Percentiles rank a stretch among this genome's conserved stretches.
phyloP scores from a whole-genome alignment of 2,888 invertebrate genomes.

The Phania funesta region DNA sequence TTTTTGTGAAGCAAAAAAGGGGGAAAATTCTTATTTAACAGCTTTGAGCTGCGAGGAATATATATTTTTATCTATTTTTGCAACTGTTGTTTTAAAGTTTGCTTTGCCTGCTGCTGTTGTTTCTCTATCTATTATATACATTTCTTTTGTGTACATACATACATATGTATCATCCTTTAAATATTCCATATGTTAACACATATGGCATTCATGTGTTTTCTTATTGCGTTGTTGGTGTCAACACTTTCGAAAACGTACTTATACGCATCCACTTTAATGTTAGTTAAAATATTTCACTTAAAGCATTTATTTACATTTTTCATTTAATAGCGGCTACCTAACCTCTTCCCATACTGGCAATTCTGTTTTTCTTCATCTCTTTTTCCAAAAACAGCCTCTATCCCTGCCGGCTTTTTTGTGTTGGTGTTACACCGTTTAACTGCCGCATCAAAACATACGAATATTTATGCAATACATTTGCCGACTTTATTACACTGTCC shows the following conservation, averaged over 20 bases:
- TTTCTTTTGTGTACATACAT: background rate
- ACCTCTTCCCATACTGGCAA: background rate
- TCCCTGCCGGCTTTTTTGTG: slow-evolving; percentile 52
- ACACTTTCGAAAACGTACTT: slow-evolving; percentile 24
- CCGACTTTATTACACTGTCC: slow-evolving; percentile 11
- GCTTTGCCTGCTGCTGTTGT: slow-evolving; percentile 3
- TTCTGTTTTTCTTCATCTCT: background rate
- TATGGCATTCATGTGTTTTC: slow-evolving; percentile 43
- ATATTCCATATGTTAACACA: slow-evolving; percentile 46
- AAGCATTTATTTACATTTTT: slow-evolving; percentile 20
- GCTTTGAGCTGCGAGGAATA: slow-evolving; percentile 9
- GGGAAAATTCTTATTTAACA: slow-evolving; percentile 28
- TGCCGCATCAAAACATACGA: slow-evolving; percentile 40
- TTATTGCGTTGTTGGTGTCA: slow-evolving; percentile 71
- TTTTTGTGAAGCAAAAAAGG: too few relatives aligned
- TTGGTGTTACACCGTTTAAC: slow-evolving; percentile 52
- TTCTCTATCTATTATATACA: slow-evolving; percentile 22
- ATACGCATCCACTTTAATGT: background rate
- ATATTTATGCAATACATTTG: slow-evolving; percentile 38
- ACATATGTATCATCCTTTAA: background rate
- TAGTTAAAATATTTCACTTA: slow-evolving; percentile 9
- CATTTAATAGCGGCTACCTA: slow-evolving; percentile 67
- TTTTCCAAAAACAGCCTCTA: background rate
- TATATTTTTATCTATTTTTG: background rate
- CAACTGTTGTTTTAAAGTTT: background rate